Base-by-base conservation (phyloP, 1,140 invertebrate genomes). In the Helicoverpa armigera region DNA sequence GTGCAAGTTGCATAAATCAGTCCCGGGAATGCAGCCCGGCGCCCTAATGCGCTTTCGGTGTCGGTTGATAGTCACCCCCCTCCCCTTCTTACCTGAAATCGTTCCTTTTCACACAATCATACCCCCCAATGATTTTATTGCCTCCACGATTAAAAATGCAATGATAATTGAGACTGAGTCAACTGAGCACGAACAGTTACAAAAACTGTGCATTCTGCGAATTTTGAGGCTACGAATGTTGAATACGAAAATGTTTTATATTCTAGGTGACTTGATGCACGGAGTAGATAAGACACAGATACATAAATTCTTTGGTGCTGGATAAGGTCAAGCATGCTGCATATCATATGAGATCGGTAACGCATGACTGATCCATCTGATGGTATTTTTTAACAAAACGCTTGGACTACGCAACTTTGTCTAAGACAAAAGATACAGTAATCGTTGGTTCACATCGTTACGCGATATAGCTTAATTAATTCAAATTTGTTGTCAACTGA, bases 11-110 rank as follows among this genome's bases (percentile, higher is more conserved):
- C 91, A 94, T 94, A 93, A 93, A 94, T 93, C 93, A 94, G 92
- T 82, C 85, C 81, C 80, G 89, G 87, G 90, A 93, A 94, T 94
- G 92, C 91, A 83, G 86, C 84, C 76, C 80, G 87, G 89, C 88
- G 91, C 88, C 91, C 91, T 94, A 94, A 94, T 94, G 93, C 92
- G 92, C 91, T 94, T 94, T 94, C 90, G 91, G 89, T 94, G 93
- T 94, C 88, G 87, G 89, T 86, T 90, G 92, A 94, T 93, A 94
- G 86, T 85, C 87, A 90, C 80, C 87, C 85, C 83, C 82, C 82
- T 51, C 80, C 85, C 76, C 70, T 67, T 76, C 74, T 79, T 56
- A 78, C 80, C 69, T 82, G 69, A 82, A 86, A 82, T 77, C 79
- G 61, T 29, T 53, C 67, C 54, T 79, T 79, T 79, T 70, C 70